phyloP scores from a whole-genome alignment of 37 sponge, comb jelly and placozoan genomes.

The Bolinopsis microptera region DNA sequence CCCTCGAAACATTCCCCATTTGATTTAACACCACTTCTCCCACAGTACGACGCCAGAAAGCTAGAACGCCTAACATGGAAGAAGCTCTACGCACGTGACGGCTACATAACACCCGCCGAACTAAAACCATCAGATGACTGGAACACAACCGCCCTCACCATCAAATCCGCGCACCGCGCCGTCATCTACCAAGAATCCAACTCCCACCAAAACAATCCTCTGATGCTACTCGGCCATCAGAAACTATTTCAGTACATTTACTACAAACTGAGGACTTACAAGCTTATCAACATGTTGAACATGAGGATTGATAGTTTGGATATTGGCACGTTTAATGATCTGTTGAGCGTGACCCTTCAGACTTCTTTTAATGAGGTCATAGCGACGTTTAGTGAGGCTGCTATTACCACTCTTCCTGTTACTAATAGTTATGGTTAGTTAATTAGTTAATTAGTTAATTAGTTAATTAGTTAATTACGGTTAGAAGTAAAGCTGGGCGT shows the following conservation, averaged over 20 bases:
- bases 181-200: slow-evolving; percentile 51
- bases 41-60: slow-evolving; percentile 62
- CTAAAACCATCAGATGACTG: slow-evolving; percentile 53
- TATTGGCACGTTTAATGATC: slow-evolving; percentile 57
- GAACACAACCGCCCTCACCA: slow-evolving; percentile 55
- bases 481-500: too few relatives aligned
- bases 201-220: not conserved
- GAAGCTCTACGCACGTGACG: not conserved
- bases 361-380: slow-evolving; percentile 17
- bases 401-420: not conserved
- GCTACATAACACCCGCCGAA: not conserved
- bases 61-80: slow-evolving; percentile 27
- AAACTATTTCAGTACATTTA: slow-evolving; percentile 40
- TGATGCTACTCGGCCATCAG: slow-evolving; percentile 13
- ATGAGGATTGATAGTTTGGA: slow-evolving; percentile 26
- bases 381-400: not conserved
- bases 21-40: not conserved
- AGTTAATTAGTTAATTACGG: too few relatives aligned
- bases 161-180: slow-evolving; percentile 27
- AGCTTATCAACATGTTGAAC: not conserved
- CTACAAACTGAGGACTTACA: slow-evolving; percentile 6
- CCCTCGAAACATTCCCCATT: too few relatives aligned
- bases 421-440: slow-evolving; percentile 43
- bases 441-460: too few relatives aligned
- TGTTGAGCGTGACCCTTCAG: slow-evolving; percentile 10